Base-by-base conservation (phyloP, 2,888 invertebrate genomes). In the Branchellion lobata region DNA sequence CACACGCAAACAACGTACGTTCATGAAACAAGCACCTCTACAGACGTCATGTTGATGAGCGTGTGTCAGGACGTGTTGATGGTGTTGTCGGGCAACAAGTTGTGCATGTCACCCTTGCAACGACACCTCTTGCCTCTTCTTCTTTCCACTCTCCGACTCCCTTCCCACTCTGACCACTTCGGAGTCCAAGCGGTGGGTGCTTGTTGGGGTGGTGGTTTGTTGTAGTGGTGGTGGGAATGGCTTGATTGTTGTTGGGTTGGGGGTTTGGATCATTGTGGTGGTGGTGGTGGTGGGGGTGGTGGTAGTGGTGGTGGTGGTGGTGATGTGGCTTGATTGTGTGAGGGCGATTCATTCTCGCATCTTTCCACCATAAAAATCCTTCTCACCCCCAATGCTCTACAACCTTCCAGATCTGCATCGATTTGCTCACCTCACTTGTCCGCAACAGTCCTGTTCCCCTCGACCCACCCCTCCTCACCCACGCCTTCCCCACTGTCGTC, bases 121-220 rank as follows among this genome's bases (percentile, higher is more conserved):
- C 90, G 91, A 77, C 89, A 91, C 82, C 88, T 92, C 71, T 88
- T 92, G 75, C 92, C 92, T 0, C 91, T 91, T 0, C 88, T 92
- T 74, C 90, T 91, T 65, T 90, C 90, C 80, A 91, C 92, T 34
- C 84, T 90, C 34, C 88, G 88, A 82, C 85, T 88, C 1, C 85
- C 86, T n/a, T 18, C 85, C n/a, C 87, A 87, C 80, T 88, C 87
- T 83, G 85, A 88, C 33, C 85, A 87, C 11, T 83, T 85, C 36
- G 88, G 88, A 18, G 84, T 88, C 53, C 88, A 86, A 51, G 84
- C 87, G 69, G 88, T 88, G 87, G 87, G 86, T 85, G 29, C n/a
- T n/a, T n/a, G n/a, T n/a, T n/a, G 14, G 69, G 24, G 31, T 14
- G 40, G 36, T 8, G 33, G 24, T 18, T 29, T 61, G 18, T n/a